Percentiles rank a stretch among this genome's conserved stretches.
Conservation (phyloP, 1,140 invertebrate species). For the Macrotrachela quadricornifera region DNA sequence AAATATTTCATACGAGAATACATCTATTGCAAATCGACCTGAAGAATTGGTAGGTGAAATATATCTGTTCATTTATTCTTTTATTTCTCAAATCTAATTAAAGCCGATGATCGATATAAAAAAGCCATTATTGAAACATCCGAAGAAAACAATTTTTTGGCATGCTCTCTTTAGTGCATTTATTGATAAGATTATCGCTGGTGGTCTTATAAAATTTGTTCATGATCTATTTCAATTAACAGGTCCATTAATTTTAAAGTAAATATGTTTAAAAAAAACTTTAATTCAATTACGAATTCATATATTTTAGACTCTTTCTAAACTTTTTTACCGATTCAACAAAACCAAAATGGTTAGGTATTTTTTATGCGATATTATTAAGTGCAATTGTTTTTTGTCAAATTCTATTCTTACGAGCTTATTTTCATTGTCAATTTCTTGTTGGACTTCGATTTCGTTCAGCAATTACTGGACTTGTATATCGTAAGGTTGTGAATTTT, state of each 20-base stretch:
- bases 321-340: no score
- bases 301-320: no score
- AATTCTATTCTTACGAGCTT: constrained; percentile 49
- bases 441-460: constrained; percentile 74
- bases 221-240: constrained; percentile 5
- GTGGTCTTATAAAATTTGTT: constrained; percentile 6
- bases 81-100: no score
- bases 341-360: no score
- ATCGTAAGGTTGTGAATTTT: constrained; percentile 42
- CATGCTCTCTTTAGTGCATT: background rate
- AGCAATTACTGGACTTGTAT: constrained; percentile 71
- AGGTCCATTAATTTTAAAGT: constrained; percentile 1
- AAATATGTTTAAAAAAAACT: background rate
- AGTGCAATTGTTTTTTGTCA: constrained; percentile 34
- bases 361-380: no score
- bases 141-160: background rate
- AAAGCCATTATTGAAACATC: no score
- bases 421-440: constrained; percentile 32
- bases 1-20: no score
- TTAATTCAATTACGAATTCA: no score
- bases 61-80: no score
- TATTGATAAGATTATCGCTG: constrained; percentile 1
- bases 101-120: no score
- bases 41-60: no score
- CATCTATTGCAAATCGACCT: no score